A percentile compares a stretch with the other conserved stretches of the same genome.
phyloP scores from a whole-genome alignment of 2,797 vertebrate species.

The Cuculus canorus region DNA sequence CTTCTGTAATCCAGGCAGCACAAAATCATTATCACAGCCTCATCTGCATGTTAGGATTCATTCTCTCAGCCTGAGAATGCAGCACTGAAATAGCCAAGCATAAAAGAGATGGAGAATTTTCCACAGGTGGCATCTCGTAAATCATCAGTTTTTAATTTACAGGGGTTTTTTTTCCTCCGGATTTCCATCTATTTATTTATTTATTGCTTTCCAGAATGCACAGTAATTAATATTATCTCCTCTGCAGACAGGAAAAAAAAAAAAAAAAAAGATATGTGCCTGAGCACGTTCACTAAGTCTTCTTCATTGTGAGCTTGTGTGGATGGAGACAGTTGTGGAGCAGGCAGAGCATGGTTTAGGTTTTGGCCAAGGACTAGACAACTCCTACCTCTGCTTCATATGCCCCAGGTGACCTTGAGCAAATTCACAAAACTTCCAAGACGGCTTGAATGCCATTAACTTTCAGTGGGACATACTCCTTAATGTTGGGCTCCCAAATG shows the following conservation, averaged over 20 bases:
- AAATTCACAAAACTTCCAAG: background rate
- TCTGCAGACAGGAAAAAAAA: background rate
- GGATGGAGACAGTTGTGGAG: background rate
- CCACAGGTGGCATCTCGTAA: slow-evolving; percentile 48
- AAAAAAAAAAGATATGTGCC: background rate
- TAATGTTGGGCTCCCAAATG: background rate
- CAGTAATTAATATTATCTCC: slow-evolving; percentile 54
- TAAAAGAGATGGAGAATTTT: slow-evolving; percentile 63
- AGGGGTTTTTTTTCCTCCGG: background rate
- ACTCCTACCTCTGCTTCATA: background rate
- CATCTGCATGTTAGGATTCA: slow-evolving; percentile 65
- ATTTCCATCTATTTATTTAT: slow-evolving; percentile 61
- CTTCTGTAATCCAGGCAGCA: slow-evolving; percentile 59
- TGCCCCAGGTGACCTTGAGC: background rate
- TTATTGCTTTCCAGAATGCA: slow-evolving; percentile 38
- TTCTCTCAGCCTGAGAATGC: slow-evolving; percentile 34
- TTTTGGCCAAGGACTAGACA: background rate
- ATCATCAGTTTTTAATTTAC: slow-evolving; percentile 53
- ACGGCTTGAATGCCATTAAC: background rate
- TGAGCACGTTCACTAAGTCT: background rate
- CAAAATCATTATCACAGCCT: slow-evolving; percentile 57
- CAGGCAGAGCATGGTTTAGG: background rate
- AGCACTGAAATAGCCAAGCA: slow-evolving; percentile 51
- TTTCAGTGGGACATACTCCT: background rate
- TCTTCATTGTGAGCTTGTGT: background rate